Conservation (phyloP, 2,888 invertebrate species). For the Pinctada fucata region DNA sequence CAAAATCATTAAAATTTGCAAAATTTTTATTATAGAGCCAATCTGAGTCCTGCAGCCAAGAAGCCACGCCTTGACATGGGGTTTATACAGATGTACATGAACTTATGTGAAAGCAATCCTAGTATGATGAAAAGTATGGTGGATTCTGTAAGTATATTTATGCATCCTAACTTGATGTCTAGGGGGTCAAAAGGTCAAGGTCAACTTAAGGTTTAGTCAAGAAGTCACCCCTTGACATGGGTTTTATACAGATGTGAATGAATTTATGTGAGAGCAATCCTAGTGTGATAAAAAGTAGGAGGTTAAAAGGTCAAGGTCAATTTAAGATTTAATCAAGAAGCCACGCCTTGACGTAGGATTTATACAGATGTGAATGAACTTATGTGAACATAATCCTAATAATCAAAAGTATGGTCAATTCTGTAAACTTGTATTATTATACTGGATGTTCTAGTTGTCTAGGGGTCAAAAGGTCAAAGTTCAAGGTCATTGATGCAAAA, state of each 20-base stretch:
- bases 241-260: constrained; percentile 27
- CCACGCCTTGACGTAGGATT: constrained; percentile 11
- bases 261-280: constrained; percentile 27
- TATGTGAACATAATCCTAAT: constrained; percentile 23
- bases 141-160: constrained; percentile 16
- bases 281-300: constrained; percentile 13
- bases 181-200: too few relatives aligned
- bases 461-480: too few relatives aligned
- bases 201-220: neutral
- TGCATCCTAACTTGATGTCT: too few relatives aligned
- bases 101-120: constrained; percentile 22
- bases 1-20: too few relatives aligned
- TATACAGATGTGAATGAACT: constrained; percentile 26
- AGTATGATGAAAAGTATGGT: constrained; percentile 20
- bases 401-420: constrained; percentile 18
- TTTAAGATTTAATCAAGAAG: neutral
- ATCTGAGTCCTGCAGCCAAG: neutral
- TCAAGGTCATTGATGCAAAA: too few relatives aligned
- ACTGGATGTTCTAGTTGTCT: too few relatives aligned
- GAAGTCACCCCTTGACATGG: neutral
- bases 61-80: constrained; percentile 7
- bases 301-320: too few relatives aligned
- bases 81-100: constrained; percentile 28
- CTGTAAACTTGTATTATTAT: neutral
- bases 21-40: too few relatives aligned